These are phyloP conservation scores for Myrmecophaga tridactyla DNA, from an alignment of 2,113 vertebrate genomes.

Conservation along the genomic window DNA sequence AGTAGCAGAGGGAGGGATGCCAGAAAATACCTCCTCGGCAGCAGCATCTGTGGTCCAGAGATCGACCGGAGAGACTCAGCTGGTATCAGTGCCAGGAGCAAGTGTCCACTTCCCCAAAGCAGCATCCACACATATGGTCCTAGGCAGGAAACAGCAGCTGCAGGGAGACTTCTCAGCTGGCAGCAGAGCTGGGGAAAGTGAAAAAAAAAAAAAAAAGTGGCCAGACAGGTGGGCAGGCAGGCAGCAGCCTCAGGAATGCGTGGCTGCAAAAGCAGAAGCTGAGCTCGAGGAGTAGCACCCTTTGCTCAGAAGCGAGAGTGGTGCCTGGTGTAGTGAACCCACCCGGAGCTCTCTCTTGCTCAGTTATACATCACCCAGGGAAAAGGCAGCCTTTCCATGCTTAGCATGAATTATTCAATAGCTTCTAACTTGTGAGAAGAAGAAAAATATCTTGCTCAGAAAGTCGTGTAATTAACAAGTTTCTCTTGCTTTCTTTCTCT, in stretches of 20 bases:
- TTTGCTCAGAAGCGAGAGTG: constrained; percentile 71
- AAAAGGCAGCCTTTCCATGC: constrained; percentile 81
- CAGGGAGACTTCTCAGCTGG: constrained; percentile 36
- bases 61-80: constrained; percentile 60
- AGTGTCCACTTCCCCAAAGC: constrained; percentile 15
- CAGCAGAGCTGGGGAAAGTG: neutral
- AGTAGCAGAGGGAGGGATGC: neutral
- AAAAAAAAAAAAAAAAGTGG: neutral
- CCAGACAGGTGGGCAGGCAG: constrained; percentile 17
- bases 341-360: constrained; percentile 77
- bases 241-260: neutral
- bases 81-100: constrained; percentile 56
- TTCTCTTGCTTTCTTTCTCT: neutral
- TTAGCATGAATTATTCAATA: constrained; percentile 87
- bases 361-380: constrained; percentile 80
- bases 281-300: constrained; percentile 51
- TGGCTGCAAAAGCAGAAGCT: constrained; percentile 48
- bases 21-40: constrained; percentile 12
- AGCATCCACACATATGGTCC: constrained; percentile 51
- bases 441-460: constrained; percentile 77
- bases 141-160: constrained; percentile 45
- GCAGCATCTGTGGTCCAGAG: constrained; percentile 63
- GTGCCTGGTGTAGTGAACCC: constrained; percentile 80
- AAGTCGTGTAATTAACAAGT: constrained; percentile 78
- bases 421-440: constrained; percentile 82